Percentiles rank a stretch among this genome's conserved stretches.
Evolutionary conservation across 2,797 vertebrate genomes (phyloP).

Genomic region (Furcifer pardalis): DNA sequence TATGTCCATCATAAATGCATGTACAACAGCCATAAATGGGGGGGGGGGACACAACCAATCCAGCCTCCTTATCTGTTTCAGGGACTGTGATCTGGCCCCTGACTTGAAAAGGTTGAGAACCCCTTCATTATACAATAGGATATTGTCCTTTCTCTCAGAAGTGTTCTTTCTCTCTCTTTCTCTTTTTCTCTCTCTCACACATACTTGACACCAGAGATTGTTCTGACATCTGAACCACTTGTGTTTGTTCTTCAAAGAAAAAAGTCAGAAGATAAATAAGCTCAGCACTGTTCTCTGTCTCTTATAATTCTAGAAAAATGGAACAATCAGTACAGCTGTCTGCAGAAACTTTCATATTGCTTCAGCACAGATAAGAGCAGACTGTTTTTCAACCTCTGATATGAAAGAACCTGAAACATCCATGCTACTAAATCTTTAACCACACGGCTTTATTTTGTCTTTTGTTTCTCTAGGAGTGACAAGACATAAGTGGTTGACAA

Average conservation of each 20-base stretch:
- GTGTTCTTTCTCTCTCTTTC: too few species aligned
- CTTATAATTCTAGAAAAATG: constrained; percentile 60
- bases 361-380: constrained; percentile 52
- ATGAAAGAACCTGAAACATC: constrained; percentile 47
- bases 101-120: too few species aligned
- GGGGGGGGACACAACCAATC: too few species aligned
- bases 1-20: too few species aligned
- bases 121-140: too few species aligned
- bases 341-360: constrained; percentile 42
- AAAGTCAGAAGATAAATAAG: constrained; percentile 44
- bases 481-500: constrained; percentile 34
- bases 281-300: constrained; percentile 46
- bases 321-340: constrained; percentile 41
- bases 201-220: constrained; percentile 15
- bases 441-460: constrained; percentile 36
- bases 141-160: too few species aligned
- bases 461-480: constrained; percentile 36
- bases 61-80: too few species aligned
- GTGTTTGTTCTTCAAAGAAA: constrained; percentile 37
- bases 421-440: constrained; percentile 50
- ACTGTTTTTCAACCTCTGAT: constrained; percentile 44
- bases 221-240: constrained; percentile 46
- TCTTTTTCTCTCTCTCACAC: too few species aligned
- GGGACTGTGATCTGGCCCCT: too few species aligned
- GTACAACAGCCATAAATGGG: too few species aligned